phyloP scores from a whole-genome alignment of 2,888 invertebrate genomes.

The Plusia festucae region DNA sequence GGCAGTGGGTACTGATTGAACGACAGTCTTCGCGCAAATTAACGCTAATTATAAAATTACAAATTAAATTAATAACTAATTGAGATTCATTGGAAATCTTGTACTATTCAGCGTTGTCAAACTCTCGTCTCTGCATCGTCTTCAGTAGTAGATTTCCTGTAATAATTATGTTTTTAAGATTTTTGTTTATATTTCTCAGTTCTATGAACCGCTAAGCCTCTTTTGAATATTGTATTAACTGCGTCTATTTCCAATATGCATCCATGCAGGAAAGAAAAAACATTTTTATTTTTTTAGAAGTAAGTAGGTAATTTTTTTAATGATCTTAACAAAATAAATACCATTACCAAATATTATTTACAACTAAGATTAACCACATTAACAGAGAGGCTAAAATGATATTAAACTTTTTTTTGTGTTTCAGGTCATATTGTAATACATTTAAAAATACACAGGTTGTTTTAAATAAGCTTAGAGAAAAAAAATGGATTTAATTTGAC shows the following conservation, averaged over 20 bases:
- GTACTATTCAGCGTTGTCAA: conserved; percentile 76
- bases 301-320: no score
- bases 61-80: conserved; percentile 78
- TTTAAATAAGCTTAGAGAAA: no score
- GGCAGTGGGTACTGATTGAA: conserved; percentile 84
- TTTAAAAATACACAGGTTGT: no score
- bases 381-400: no score
- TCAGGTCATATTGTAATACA: no score
- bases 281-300: no score
- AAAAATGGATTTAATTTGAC: not conserved
- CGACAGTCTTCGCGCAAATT: conserved; percentile 83
- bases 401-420: no score
- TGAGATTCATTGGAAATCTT: conserved; percentile 89
- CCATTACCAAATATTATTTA: no score
- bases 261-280: no score
- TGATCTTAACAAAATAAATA: no score
- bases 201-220: not conserved
- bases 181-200: not conserved
- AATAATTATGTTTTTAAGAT: conserved; percentile 37
- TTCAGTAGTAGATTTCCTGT: conserved; percentile 89
- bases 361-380: no score
- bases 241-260: not conserved
- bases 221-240: not conserved
- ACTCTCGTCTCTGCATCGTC: conserved; percentile 88
- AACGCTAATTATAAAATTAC: conserved; percentile 65